Conservation (phyloP, 35 echinoderm and acorn worm genomes). For the Hemicentrotus pulcherrimus region DNA sequence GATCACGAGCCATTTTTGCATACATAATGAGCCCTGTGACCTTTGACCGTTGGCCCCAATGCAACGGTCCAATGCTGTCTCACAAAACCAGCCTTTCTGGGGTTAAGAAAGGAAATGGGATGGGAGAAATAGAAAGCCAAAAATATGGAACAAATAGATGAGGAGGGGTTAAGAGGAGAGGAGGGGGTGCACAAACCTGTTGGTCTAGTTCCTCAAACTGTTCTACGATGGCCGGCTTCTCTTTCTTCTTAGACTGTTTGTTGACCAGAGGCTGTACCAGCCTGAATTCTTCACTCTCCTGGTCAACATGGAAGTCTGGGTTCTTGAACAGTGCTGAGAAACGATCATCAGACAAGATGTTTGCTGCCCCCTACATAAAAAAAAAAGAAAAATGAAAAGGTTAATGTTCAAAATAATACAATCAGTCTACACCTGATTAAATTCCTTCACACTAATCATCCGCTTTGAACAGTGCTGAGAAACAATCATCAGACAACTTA, state of each 20-base stretch:
- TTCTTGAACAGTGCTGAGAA: slow-evolving; percentile 94
- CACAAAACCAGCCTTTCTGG: too few relatives aligned
- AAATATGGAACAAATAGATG: too few relatives aligned
- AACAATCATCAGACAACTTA: not conserved
- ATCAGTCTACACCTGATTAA: too few relatives aligned
- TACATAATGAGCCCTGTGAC: too few relatives aligned
- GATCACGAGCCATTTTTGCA: too few relatives aligned
- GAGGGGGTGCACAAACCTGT: not conserved
- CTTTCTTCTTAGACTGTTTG: slow-evolving; percentile 72
- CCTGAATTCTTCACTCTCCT: slow-evolving; percentile 79
- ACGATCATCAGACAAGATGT: slow-evolving; percentile 79
- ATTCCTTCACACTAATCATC: too few relatives aligned
- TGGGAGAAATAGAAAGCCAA: too few relatives aligned
- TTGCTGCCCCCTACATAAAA: slow-evolving; percentile 4
- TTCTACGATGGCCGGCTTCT: slow-evolving; percentile 57
- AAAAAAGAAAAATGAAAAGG: not conserved
- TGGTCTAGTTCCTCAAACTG: slow-evolving; percentile 72
- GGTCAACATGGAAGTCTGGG: slow-evolving; percentile 90
- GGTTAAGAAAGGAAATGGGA: too few relatives aligned
- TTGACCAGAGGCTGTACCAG: slow-evolving; percentile 79
- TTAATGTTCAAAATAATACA: too few relatives aligned
- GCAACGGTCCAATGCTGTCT: too few relatives aligned
- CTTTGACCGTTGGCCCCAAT: too few relatives aligned
- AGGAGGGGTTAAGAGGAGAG: not conserved
- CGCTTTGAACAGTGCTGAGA: too few relatives aligned